phyloP scores from a whole-genome alignment of 2,113 vertebrate genomes.

The Peromyscus californicus region DNA sequence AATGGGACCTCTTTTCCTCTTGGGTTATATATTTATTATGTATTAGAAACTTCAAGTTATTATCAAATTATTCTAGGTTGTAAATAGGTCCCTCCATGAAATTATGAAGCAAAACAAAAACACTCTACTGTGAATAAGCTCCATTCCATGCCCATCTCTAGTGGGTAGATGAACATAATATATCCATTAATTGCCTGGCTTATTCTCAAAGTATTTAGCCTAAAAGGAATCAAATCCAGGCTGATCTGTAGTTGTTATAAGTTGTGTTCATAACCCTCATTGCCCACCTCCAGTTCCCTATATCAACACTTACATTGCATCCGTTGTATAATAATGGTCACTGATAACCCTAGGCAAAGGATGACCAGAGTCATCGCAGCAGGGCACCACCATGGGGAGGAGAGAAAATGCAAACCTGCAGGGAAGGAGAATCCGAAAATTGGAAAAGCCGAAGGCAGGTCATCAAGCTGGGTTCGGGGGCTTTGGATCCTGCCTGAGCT shows the following conservation, averaged over 20 bases:
- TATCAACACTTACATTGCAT: conserved; percentile 75
- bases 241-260: not conserved
- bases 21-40: not conserved
- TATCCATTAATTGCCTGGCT: not conserved
- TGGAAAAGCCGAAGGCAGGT: not conserved
- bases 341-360: conserved; percentile 77
- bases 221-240: not conserved
- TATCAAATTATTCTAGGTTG: not conserved
- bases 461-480: not conserved
- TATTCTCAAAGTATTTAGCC: conserved; percentile 8
- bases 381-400: conserved; percentile 70
- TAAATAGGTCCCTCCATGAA: not conserved
- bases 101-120: conserved; percentile 3
- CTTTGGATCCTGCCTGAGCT: not conserved
- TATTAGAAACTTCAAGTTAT: conserved; percentile 34
- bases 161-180: not conserved
- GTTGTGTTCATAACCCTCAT: not conserved
- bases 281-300: not conserved
- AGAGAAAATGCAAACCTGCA: conserved; percentile 42
- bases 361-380: conserved; percentile 54
- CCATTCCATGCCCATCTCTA: not conserved
- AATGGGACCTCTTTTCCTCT: not conserved
- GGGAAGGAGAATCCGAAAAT: conserved; percentile 29
- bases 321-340: conserved; percentile 55
- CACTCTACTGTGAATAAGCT: not conserved